phyloP scores from a whole-genome alignment of 2,888 invertebrate species.

The Tetropium fuscum region DNA sequence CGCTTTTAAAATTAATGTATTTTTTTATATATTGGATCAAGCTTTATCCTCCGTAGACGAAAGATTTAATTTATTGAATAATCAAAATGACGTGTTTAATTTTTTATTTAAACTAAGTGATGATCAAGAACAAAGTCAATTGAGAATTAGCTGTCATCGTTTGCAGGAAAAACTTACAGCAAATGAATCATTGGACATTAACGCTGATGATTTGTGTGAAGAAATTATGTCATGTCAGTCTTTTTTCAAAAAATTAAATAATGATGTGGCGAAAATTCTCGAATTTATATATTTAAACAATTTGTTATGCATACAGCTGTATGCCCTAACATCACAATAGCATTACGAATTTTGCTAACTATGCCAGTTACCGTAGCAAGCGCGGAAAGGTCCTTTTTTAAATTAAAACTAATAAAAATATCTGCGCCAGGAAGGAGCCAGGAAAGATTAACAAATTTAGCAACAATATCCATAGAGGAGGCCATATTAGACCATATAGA shows the following conservation, averaged over 20 bases:
- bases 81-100: conserved; percentile 35
- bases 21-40: conserved; percentile 43
- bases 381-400: conserved; percentile 34
- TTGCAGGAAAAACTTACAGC: too few relatives aligned
- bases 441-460: conserved; percentile 1
- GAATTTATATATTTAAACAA: too few relatives aligned
- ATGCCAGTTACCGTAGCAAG: conserved; percentile 34
- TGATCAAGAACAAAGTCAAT: too few relatives aligned
- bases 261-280: too few relatives aligned
- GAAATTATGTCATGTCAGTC: conserved; percentile 42
- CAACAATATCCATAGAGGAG: background rate
- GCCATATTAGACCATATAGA: background rate
- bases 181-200: conserved; percentile 38
- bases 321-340: conserved; percentile 21
- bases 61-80: conserved; percentile 42
- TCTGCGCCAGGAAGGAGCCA: background rate
- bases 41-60: conserved; percentile 41
- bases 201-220: conserved; percentile 41
- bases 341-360: conserved; percentile 29
- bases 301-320: too few relatives aligned
- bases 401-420: conserved; percentile 34
- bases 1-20: conserved; percentile 40
- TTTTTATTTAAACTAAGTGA: conserved; percentile 39
- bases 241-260: too few relatives aligned
- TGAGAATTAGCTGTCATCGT: too few relatives aligned